Conservation (phyloP, 2,113 vertebrate genomes). For the Podarcis muralis region DNA sequence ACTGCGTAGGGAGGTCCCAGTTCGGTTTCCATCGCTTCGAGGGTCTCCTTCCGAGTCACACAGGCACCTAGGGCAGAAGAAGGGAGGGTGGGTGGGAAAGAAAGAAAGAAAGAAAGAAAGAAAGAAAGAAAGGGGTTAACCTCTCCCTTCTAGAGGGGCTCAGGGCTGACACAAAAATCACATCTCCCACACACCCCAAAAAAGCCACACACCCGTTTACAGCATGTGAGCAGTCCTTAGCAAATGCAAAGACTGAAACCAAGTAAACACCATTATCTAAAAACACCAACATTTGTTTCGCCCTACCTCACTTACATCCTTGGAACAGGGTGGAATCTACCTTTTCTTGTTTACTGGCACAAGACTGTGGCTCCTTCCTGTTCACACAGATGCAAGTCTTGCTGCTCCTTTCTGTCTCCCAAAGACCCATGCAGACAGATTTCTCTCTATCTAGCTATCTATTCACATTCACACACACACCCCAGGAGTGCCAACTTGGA, state of each 20-base stretch:
- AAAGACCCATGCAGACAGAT: background rate
- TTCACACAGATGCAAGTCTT: accelerated
- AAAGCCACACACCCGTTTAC: slow-evolving; percentile 41
- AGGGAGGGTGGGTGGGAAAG: background rate
- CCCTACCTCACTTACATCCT: slow-evolving; percentile 39
- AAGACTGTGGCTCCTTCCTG: accelerated
- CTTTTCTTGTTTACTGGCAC: slow-evolving; percentile 25
- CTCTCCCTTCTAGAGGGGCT: slow-evolving; percentile 53
- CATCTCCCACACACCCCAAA: slow-evolving; percentile 58
- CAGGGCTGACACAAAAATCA: slow-evolving; percentile 55
- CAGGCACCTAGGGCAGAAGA: slow-evolving; percentile 63
- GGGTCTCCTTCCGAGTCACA: slow-evolving; percentile 71
- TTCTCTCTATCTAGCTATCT: background rate
- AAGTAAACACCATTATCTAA: slow-evolving; percentile 20
- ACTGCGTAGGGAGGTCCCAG: slow-evolving; percentile 67
- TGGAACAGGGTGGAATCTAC: background rate
- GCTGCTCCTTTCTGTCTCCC: background rate
- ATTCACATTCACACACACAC: no score
- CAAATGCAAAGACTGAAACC: slow-evolving; percentile 60
- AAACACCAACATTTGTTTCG: no score
- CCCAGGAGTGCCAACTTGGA: no score
- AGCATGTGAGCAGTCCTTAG: slow-evolving; percentile 60
- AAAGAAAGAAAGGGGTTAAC: slow-evolving; percentile 62
- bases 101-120: no score
- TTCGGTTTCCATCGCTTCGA: slow-evolving; percentile 79